Percentiles rank a stretch among this genome's conserved stretches.
phyloP scores from a whole-genome alignment of 2,113 vertebrate species.

The Carassius gibelio region DNA sequence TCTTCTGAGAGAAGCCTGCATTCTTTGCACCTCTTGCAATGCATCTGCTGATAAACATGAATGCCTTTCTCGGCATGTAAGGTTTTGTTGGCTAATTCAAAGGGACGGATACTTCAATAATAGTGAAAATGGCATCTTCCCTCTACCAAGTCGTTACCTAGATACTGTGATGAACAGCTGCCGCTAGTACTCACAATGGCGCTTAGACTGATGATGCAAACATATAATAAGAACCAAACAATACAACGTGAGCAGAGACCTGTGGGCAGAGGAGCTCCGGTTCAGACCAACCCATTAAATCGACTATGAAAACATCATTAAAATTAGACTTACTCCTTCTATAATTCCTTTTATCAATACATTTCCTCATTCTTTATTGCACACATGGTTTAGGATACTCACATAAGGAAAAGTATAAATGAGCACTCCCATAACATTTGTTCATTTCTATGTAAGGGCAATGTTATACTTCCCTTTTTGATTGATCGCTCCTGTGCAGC shows the following conservation, averaged over 20 bases:
- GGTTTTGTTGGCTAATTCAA: slow-evolving; percentile 12
- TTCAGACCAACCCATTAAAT: not conserved
- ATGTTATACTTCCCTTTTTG: slow-evolving; percentile 60
- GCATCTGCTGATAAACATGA: not conserved
- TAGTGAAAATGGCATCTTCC: not conserved
- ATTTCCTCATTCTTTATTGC: slow-evolving; percentile 19
- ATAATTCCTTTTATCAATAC: not conserved
- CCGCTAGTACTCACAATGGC: not conserved
- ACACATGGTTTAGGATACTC: slow-evolving; percentile 38
- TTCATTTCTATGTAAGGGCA: slow-evolving; percentile 53
- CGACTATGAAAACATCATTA: not conserved
- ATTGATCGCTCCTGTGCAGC: slow-evolving; percentile 60
- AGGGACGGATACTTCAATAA: not conserved
- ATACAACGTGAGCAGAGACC: not conserved
- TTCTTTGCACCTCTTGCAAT: not conserved
- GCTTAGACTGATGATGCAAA: not conserved
- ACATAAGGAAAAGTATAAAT: slow-evolving; percentile 53
- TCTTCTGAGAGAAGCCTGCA: not conserved
- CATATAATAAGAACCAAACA: not conserved
- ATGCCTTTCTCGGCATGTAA: not conserved
- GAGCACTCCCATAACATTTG: slow-evolving; percentile 55
- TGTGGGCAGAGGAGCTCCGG: not conserved
- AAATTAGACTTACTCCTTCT: not conserved
- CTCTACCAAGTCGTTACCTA: not conserved
- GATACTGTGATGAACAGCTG: slow-evolving; percentile 8